Evolutionary conservation across 2,113 vertebrate species (phyloP).

Genomic region (Pluvialis apricaria): DNA sequence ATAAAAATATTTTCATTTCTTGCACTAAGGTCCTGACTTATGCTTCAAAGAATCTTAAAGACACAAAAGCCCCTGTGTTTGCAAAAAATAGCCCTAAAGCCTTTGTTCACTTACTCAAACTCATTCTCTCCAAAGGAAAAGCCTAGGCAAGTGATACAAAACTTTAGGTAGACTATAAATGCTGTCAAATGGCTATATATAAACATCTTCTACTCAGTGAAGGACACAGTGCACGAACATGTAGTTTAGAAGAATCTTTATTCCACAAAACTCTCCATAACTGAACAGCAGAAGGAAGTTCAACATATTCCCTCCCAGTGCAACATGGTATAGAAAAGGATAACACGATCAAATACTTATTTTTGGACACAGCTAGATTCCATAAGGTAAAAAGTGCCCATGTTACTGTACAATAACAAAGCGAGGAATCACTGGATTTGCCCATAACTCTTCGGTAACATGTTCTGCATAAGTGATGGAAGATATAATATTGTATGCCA

Average conservation of each 20-base stretch:
- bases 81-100: not conserved
- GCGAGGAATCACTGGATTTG: not conserved
- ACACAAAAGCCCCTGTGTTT: not conserved
- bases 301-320: not conserved
- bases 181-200: not conserved
- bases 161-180: not conserved
- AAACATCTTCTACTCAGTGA: not conserved
- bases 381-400: not conserved
- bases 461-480: not conserved
- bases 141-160: not conserved
- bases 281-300: not conserved
- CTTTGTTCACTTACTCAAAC: not conserved
- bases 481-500: not conserved
- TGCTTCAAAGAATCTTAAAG: constrained; percentile 4
- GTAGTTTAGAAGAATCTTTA: not conserved
- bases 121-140: not conserved
- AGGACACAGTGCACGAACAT: not conserved
- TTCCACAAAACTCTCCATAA: not conserved
- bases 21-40: not conserved
- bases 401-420: not conserved
- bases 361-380: not conserved
- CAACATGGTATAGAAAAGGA: not conserved
- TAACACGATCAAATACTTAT: not conserved
- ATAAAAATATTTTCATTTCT: constrained; percentile 36
- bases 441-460: not conserved